phyloP scores from a whole-genome alignment of 2,113 vertebrate species.

The Sapayoa aenigma region DNA sequence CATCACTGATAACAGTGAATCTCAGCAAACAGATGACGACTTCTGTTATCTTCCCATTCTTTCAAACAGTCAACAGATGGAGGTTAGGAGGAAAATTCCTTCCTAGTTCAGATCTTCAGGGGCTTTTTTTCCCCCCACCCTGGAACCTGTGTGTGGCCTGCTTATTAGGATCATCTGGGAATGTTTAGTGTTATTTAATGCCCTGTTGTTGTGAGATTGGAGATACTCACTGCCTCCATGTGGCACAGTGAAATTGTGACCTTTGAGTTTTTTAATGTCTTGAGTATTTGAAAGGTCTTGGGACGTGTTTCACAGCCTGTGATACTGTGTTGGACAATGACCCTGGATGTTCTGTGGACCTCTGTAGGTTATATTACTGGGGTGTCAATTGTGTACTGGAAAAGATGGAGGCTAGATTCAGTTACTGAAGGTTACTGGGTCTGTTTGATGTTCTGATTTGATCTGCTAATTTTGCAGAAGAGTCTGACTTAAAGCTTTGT shows the following conservation, averaged over 20 bases:
- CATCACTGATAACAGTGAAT: background rate
- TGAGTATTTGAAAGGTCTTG: background rate
- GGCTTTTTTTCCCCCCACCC: background rate
- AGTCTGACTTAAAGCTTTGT: background rate
- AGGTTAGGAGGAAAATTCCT: background rate
- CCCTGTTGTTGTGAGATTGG: background rate
- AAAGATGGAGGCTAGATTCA: background rate
- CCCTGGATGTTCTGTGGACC: background rate
- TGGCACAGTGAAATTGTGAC: background rate
- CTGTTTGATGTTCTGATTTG: background rate
- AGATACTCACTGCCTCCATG: background rate
- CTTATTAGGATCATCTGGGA: background rate
- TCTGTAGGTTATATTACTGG: background rate
- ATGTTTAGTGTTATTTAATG: background rate
- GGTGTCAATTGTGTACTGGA: background rate
- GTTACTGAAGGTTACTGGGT: background rate
- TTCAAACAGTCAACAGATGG: background rate
- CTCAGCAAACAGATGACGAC: background rate
- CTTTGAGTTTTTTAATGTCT: background rate
- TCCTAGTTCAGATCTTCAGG: background rate
- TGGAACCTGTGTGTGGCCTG: background rate
- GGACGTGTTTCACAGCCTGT: background rate
- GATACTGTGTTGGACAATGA: background rate
- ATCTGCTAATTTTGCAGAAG: background rate
- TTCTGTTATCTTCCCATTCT: background rate